Base-by-base conservation (phyloP, 2,888 invertebrate species). In the Capitulum mitella region DNA sequence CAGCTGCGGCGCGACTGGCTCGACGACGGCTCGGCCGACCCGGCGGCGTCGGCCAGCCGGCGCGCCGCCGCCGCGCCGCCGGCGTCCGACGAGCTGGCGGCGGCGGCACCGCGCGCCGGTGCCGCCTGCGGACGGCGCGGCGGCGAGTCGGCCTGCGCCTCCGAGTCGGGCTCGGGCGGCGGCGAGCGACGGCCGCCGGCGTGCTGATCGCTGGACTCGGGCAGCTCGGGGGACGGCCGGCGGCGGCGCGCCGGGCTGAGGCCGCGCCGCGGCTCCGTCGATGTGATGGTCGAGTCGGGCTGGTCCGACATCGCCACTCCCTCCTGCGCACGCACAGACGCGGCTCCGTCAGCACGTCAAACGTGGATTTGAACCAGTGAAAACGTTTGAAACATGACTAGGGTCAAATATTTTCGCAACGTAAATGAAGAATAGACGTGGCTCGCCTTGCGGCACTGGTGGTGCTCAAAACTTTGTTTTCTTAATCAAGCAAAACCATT, bases 201-300 rank as follows among this genome's bases (percentile, higher is more conserved):
- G 29, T 19, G 43, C 46, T 75, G 75, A n/a, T 75, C 43, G n/a
- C 75, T 75, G 46, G 29, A 3, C 70, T 70, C 16, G 1, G 70
- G 70, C 37, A 37, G 37, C 29, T 61, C 74, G 22, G 14, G 29
- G 43, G 43, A n/a, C 8, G 46, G 6, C 29, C 16, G 75, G 16
- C 75, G 46, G 19, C 43, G 43, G 3, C 29, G 75, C 43, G 37
- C 37, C 37, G 70, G 70, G 70, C 34, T 37, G 1, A 5, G 29
- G 6, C 70, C 37, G 22, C 70, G 70, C 22, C 37, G 70, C 19
- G 37, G 22, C 26, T 70, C 70, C 70, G 75, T 75, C 14, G 75
- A 75, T 16, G 75, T 46, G 19, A 75, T 75, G 46, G 75, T 75
- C 29, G 75, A 46, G 75, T 75, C 75, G 14, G 75, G 75, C 75